phyloP scores from a whole-genome alignment of 2,113 vertebrate genomes.

The Chascanopsetta lugubris region DNA sequence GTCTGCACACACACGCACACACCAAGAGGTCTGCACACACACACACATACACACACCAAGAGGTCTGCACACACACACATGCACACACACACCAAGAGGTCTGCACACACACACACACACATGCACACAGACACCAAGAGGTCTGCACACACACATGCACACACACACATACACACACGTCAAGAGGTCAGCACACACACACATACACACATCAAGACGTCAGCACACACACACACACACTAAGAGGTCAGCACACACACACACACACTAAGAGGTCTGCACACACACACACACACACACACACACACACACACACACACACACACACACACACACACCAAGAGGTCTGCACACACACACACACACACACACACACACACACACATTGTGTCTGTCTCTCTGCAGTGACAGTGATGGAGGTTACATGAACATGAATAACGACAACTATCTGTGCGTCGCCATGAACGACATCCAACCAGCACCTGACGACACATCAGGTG shows the following conservation, averaged over 20 bases:
- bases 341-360: conserved; percentile 13
- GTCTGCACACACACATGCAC: conserved; percentile 24
- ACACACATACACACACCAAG: conserved; percentile 24
- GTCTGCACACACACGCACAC: conserved; percentile 44
- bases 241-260: too few relatives aligned
- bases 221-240: background rate
- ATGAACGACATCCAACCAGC: conserved; percentile 85
- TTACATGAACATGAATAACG: conserved; percentile 94
- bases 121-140: conserved; percentile 56
- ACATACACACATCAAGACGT: conserved; percentile 55
- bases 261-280: conserved; percentile 56
- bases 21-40: conserved; percentile 45
- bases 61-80: conserved; percentile 42
- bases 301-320: too few relatives aligned
- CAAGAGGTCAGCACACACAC: conserved; percentile 49
- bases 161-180: too few relatives aligned
- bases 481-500: conserved; percentile 76
- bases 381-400: conserved; percentile 6
- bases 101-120: background rate
- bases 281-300: background rate
- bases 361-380: background rate
- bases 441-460: conserved; percentile 82
- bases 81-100: conserved; percentile 57
- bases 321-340: conserved; percentile 15
- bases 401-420: conserved; percentile 85